Evolutionary conservation across 2,888 invertebrate species (phyloP), one percentile per base, ranked within the genome.

Genomic region (Oxystoma pomonae): DNA sequence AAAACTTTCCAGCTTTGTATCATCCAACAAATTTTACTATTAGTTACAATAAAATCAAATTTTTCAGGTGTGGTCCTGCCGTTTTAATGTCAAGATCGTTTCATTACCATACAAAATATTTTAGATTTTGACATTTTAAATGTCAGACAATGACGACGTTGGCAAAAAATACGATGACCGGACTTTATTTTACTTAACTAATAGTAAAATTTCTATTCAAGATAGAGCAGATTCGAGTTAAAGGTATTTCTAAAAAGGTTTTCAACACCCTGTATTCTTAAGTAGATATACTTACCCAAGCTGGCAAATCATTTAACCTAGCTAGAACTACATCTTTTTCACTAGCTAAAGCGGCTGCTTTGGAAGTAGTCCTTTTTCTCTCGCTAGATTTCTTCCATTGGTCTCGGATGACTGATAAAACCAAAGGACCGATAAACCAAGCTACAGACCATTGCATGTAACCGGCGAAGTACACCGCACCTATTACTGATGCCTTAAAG

Each of bases 311-410:
- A 76, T 94, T 91, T 60, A 97, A 86, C 74, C 92, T 84, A 1
- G 92, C 94, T 67, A 93, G 83, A 67, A 97, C 90, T 49, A 95
- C 88, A 72, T 92, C 90, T 80, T 93, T 92, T 79, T 97, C 96
- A 59, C 90, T 90, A 0, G 90, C 86, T 72, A 88, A 75, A 0
- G 92, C 92, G 1, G 90, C 86, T 12, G 89, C 86, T 78, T 93
- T 91, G 52, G 93, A 92, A 63, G 91, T 83, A 70, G 86, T 86
- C 68, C 92, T 84, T 70, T 86, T 87, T 69, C 89, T 84, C 71
- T 90, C 88, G 69, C 87, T 90, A 64, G 89, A 87, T 74, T 87
- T 88, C 67, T 89, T 88, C 84, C 89, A 88, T 77, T 93, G 91
- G 73, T 92, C 90, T 58, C 91, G 85, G 70, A 93, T 83, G 61